Base-by-base conservation (phyloP, 2,888 invertebrate species). In the Neoscelio sp. region DNA sequence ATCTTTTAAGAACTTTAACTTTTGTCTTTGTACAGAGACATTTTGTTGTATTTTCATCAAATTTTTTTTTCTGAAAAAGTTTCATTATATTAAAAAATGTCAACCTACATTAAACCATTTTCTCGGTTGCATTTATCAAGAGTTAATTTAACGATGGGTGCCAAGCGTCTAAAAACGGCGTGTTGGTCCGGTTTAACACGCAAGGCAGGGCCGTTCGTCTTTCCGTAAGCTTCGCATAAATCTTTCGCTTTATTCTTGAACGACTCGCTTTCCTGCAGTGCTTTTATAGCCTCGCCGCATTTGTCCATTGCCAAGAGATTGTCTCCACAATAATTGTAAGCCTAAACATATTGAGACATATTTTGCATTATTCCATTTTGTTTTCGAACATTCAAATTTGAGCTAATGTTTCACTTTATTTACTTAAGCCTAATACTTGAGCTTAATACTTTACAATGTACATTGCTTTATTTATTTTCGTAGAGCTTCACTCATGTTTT, bases 71-170 rank as follows among this genome's bases (percentile, higher is more conserved):
- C n/a, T n/a, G n/a, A n/a, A n/a, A n/a, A n/a, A n/a, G n/a, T n/a
- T n/a, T n/a, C n/a, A 8, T n/a, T 30, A 15, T 2, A 18, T 42
- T 38, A 13, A 2, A 5, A 18, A 42, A 4, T 38, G 28, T 33
- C 26, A 44, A 87, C 92, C 90, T 87, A 93, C 93, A 94, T 94
- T 78, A 94, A 92, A 64, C 93, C 92, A 87, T 94, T 94, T 88
- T 94, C 94, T 65, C 94, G 87, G 81, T 93, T 92, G 86, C 93
- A 93, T 85, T 94, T 94, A 74, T 94, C 93, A 60, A 94, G 87
- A 5, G 92, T 93, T 33, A 93, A 87, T 76, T 91, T 91, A 10
- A 94, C 90, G 48, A 92, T 87, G 10, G 93, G 93, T 6, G 92
- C 92, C 8, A 94, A 88, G 40, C 91, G 91, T 77, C 92, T 91